Evolutionary conservation across 2,113 vertebrate species (phyloP).

Genomic region (Pangasianodon gigas): DNA sequence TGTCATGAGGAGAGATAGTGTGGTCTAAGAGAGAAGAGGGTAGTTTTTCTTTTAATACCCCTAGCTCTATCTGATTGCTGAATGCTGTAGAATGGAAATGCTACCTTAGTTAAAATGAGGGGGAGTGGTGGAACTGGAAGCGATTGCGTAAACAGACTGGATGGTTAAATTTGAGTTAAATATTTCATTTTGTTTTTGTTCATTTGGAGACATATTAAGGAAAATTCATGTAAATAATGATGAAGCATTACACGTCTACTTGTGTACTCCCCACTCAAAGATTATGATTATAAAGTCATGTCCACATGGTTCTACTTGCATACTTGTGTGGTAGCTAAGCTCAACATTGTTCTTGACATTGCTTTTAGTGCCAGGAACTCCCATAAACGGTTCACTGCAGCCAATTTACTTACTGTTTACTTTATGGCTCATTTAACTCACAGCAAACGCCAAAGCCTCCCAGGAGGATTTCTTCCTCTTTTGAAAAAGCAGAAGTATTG

Average conservation of each 20-base stretch:
- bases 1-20: constrained; percentile 43
- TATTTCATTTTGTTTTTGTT: not conserved
- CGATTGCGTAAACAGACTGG: not conserved
- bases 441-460: constrained; percentile 48
- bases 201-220: not conserved
- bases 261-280: not conserved
- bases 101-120: not conserved
- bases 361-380: constrained; percentile 49
- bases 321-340: constrained; percentile 14
- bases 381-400: constrained; percentile 59
- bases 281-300: not conserved
- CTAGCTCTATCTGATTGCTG: not conserved
- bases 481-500: constrained; percentile 47
- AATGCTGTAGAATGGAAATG: not conserved
- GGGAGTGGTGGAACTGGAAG: not conserved
- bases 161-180: not conserved
- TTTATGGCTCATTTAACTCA: constrained; percentile 60
- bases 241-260: not conserved
- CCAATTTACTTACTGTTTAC: constrained; percentile 60
- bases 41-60: constrained; percentile 7
- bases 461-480: constrained; percentile 46
- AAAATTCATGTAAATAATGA: not conserved
- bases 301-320: not conserved
- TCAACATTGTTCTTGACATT: constrained; percentile 42
- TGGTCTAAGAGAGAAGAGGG: not conserved